Base-by-base conservation (phyloP, 2,888 invertebrate species). In the Pseudococcus longispinus region DNA sequence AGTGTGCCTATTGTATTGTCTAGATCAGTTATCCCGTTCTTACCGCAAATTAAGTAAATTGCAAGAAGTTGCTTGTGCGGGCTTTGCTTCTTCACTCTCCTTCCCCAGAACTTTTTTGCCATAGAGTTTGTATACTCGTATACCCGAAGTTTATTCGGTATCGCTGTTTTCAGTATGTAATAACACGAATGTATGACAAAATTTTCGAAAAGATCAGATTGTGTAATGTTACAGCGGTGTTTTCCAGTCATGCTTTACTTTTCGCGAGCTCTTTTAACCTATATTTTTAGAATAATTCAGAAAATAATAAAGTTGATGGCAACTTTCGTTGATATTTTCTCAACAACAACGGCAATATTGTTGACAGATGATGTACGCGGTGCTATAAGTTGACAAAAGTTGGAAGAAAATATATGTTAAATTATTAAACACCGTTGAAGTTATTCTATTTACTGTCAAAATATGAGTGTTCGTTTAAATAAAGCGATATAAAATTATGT, bases 401-500 rank as follows among this genome's bases (percentile, higher is more conserved):
- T 70, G 18, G 18, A 15, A 32, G 32, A 70, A 70, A 70, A 70
- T 32, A 29, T 70, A 70, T 70, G 70, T 32, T 70, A 32, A 70
- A 70, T 70, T 70, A 70, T 70, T 70, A 70, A 29, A 70, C 70
- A 70, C 70, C 29, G 70, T 70, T 70, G 70, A 70, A 70, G 70
- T 70, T 70, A 70, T 70, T 70, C 70, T 70, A 70, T 70, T 70
- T 70, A 70, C 70, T 70, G 70, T 70, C 70, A 70, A 70, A 70
- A 70, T 29, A 70, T 29, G 29, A 70, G 70, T 70, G 29, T 70
- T 70, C 70, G 70, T 70, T 70, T 70, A 70, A 70, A 70, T 70
- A 70, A 70, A 70, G 29, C 70, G 70, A 70, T 70, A 70, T 70
- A 70, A 70, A 70, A 70, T 70, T 70, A 70, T 70, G 70, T 70